Conservation (phyloP, 2,113 vertebrate species). For the Zapus hudsonius region DNA sequence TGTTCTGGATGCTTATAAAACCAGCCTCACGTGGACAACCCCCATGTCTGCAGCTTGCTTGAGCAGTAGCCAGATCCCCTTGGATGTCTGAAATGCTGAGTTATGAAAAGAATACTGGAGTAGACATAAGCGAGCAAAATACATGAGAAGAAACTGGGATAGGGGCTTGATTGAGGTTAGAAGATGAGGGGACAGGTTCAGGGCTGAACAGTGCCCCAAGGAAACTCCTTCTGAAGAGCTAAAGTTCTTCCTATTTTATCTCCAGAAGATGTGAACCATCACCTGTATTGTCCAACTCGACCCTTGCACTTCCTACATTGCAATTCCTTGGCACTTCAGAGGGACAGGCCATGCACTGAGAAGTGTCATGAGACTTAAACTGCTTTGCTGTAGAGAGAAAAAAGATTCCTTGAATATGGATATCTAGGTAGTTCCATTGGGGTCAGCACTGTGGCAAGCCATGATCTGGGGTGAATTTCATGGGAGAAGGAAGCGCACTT, state of each 20-base stretch:
- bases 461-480: background rate
- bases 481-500: background rate
- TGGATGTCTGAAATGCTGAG: background rate
- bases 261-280: background rate
- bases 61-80: background rate
- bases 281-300: background rate
- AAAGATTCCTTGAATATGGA: background rate
- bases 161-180: background rate
- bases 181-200: background rate
- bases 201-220: background rate
- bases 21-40: background rate
- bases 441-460: background rate
- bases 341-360: background rate
- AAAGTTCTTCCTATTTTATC: background rate
- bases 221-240: background rate
- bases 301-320: background rate
- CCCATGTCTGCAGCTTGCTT: background rate
- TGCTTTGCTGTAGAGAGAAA: background rate
- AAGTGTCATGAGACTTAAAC: background rate
- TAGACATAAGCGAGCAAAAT: background rate
- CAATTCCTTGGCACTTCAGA: background rate
- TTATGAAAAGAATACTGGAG: background rate
- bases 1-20: background rate
- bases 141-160: background rate
- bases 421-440: background rate